phyloP scores from a whole-genome alignment of 2,888 invertebrate genomes.

The Deroplatys truncata region DNA sequence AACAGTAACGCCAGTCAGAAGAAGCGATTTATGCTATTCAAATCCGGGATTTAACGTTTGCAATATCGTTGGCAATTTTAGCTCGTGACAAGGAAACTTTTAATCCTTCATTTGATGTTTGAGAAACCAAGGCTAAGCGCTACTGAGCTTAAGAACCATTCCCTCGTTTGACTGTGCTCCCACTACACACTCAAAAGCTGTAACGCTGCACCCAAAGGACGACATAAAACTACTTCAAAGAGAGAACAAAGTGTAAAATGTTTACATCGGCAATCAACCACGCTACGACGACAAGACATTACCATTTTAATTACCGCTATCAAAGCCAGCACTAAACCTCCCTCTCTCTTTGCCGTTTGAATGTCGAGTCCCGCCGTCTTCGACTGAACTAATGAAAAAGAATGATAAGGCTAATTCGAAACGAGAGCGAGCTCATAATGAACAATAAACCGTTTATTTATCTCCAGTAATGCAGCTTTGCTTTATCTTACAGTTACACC shows the following conservation, averaged over 20 bases:
- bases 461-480: not conserved
- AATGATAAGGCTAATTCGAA: not conserved
- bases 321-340: not conserved
- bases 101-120: no score
- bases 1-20: no score
- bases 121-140: no score
- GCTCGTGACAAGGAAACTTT: no score
- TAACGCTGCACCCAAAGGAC: not conserved
- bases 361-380: not conserved
- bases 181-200: not conserved
- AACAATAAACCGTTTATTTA: not conserved
- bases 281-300: not conserved
- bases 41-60: no score
- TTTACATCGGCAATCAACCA: not conserved
- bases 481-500: not conserved
- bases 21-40: no score
- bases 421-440: not conserved
- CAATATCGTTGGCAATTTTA: no score
- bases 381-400: not conserved
- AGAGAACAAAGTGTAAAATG: not conserved
- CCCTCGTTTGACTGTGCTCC: not conserved
- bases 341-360: not conserved
- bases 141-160: no score
- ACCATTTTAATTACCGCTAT: not conserved
- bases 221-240: not conserved